Evolutionary conservation across 1,140 invertebrate species (phyloP).

Genomic region (Drosophila busckii): DNA sequence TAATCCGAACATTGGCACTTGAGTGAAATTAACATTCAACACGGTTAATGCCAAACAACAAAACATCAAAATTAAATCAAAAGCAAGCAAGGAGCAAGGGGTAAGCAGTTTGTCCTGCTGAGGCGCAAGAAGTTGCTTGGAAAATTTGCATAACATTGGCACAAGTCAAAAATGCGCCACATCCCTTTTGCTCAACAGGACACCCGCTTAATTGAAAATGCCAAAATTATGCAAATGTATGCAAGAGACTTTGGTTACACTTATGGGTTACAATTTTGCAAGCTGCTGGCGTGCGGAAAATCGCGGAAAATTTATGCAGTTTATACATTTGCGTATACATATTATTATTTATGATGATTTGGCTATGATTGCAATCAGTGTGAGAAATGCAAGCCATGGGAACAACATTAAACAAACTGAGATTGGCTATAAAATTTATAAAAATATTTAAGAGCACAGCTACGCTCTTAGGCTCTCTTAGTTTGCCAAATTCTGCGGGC

Average conservation of each 20-base stretch:
- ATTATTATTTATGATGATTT: conserved; percentile 33
- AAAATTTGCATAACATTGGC: conserved; percentile 75
- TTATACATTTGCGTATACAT: conserved; percentile 42
- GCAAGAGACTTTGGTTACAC: conserved; percentile 33
- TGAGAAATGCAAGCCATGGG: conserved; percentile 40
- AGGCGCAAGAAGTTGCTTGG: conserved; percentile 1
- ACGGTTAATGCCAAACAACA: conserved; percentile 69
- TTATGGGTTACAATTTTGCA: conserved; percentile 35
- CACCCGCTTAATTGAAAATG: conserved; percentile 58
- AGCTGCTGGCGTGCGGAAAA: conserved; percentile 25
- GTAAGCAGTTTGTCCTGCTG: conserved; percentile 15
- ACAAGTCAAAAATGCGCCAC: conserved; percentile 63
- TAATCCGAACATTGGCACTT: conserved; percentile 47
- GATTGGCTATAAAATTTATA: too few relatives aligned
- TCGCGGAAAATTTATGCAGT: conserved; percentile 51
- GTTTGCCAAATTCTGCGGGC: conserved; percentile 37
- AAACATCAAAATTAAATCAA: conserved; percentile 65
- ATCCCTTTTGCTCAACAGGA: conserved; percentile 24
- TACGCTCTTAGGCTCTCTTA: neutral
- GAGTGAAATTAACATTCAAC: conserved; percentile 69
- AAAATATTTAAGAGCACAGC: conserved; percentile 42
- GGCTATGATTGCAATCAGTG: conserved; percentile 54
- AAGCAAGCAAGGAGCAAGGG: conserved; percentile 17
- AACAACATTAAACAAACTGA: too few relatives aligned
- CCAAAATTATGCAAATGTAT: conserved; percentile 71